Evolutionary conservation across 2,113 vertebrate species (phyloP).

Genomic region (Oreochromis tanganicae): DNA sequence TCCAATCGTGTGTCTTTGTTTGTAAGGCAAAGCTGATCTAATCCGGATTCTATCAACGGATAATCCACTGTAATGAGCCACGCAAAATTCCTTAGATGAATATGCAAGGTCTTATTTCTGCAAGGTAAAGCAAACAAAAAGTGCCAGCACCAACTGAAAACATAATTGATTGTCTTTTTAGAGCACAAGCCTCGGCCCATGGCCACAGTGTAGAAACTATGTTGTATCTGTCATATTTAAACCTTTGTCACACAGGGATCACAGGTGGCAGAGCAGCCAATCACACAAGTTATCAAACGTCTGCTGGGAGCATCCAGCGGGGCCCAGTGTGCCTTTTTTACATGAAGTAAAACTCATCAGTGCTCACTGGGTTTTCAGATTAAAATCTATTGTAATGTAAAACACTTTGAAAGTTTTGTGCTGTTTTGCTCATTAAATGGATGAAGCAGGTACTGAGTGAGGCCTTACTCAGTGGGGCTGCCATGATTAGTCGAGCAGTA

Average conservation of each 20-base stretch:
- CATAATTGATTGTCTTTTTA: conserved; percentile 73
- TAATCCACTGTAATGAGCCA: conserved; percentile 70
- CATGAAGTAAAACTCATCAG: not conserved
- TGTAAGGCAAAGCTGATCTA: conserved; percentile 53
- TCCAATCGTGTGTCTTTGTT: conserved; percentile 21
- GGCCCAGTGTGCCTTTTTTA: not conserved
- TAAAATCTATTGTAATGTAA: not conserved
- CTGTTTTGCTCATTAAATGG: not conserved
- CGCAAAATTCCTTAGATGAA: conserved; percentile 64
- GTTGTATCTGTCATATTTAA: conserved; percentile 49
- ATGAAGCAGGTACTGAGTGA: not conserved
- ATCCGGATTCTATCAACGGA: conserved; percentile 63
- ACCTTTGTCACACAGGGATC: not conserved
- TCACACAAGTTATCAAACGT: not conserved
- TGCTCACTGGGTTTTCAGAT: not conserved
- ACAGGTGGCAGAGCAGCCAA: not conserved
- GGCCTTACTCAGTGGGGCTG: not conserved
- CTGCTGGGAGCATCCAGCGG: not conserved
- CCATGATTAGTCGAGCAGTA: not conserved
- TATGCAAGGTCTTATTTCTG: conserved; percentile 66
- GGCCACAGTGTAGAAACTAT: conserved; percentile 31
- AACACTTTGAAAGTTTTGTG: not conserved
- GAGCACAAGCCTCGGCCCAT: conserved; percentile 58
- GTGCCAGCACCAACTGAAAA: conserved; percentile 65
- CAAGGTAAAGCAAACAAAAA: conserved; percentile 74